Percentiles rank a stretch among this genome's conserved stretches.
Evolutionary conservation across 2,797 vertebrate genomes (phyloP).

Genomic region (Astyanax mexicanus): DNA sequence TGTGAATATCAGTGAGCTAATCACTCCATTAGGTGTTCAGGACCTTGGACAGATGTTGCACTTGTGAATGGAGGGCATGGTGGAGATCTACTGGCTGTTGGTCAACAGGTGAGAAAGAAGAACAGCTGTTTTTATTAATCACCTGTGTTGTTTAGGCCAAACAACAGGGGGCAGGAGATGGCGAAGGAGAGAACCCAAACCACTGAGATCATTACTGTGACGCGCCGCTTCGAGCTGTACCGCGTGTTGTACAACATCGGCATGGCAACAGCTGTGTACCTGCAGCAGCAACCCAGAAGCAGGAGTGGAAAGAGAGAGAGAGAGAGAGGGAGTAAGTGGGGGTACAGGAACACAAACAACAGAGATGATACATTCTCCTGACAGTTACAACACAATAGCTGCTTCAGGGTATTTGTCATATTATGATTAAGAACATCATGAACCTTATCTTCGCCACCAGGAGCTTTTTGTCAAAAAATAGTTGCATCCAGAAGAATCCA

Average conservation of each 20-base stretch:
- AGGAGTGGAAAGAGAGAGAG: neutral
- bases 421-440: neutral
- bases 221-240: conserved; percentile 95
- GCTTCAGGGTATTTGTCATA: neutral
- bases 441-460: no score
- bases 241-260: conserved; percentile 98
- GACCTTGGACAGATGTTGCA: neutral
- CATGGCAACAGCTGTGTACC: conserved; percentile 98
- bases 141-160: conserved; percentile 97
- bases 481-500: no score
- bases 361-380: neutral
- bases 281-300: conserved; percentile 64
- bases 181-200: conserved; percentile 99
- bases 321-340: neutral
- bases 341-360: neutral
- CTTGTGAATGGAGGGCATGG: neutral
- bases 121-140: conserved; percentile 48
- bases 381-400: neutral
- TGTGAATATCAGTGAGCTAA: neutral
- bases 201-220: conserved; percentile 95
- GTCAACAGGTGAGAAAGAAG: neutral
- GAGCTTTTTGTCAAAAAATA: no score
- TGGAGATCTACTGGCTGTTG: neutral
- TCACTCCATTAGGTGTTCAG: neutral
- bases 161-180: conserved; percentile 95